Base-by-base conservation (phyloP, 1,140 invertebrate genomes). In the Elymnias hypermnestra region DNA sequence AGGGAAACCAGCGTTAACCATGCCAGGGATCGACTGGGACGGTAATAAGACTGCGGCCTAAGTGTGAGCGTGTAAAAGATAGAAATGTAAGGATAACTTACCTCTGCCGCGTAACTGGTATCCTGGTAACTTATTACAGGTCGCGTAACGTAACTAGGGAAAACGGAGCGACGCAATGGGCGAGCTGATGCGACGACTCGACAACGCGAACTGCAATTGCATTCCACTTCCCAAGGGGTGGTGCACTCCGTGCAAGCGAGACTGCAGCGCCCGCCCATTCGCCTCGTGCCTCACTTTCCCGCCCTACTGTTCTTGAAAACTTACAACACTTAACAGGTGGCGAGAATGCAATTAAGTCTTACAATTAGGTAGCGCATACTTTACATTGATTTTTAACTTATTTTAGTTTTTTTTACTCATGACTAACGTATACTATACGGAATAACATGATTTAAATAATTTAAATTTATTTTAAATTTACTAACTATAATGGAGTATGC, bases 191-290 rank as follows among this genome's bases (percentile, higher is more conserved):
- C 66, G 57, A 46, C 62, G 77, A 72, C 64, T 68, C 63, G 58
- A 58, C 64, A 60, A 47, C 68, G 67, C 60, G 52, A 56, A 82
- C 81, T 84, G 77, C 72, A 82, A 66, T 61, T 70, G 65, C 71
- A 72, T 57, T 67, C 63, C 64, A 67, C 61, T 68, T 57, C 42
- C 56, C 44, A 61, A 66, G 72, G 73, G 77, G 79, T 79, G 81
- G 81, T 79, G 77, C 73, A 76, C 60, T 64, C 46, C 71, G 81
- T 78, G 77, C 74, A 82, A 82, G 76, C 70, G 81, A 82, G 77
- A 82, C 75, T 79, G 68, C 75, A 74, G 37, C 65, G 64, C 81
- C 76, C 81, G 79, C 81, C 81, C 81, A 82, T 74, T 78, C 62
- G 66, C 72, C 72, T 67, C 63, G 65, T 78, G 70, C 72, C 69